Conservation (phyloP, 2,888 invertebrate genomes). For the Hyposoter didymator region DNA sequence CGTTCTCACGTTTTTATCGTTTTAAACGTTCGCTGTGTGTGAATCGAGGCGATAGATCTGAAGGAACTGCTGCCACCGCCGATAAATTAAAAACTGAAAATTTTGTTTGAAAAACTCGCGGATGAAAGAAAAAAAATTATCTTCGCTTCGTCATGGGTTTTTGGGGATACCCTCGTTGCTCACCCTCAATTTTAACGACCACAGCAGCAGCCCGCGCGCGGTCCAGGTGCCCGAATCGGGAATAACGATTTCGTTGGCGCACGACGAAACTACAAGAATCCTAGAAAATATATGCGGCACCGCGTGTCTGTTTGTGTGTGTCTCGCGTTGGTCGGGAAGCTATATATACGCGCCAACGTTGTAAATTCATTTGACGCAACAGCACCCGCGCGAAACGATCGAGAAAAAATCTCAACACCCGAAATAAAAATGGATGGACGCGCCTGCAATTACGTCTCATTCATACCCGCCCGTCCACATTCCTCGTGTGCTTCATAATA, state of each 20-base stretch:
- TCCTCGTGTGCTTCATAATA: slow-evolving; percentile 2
- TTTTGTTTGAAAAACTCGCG: slow-evolving; percentile 11
- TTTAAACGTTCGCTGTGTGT: background rate
- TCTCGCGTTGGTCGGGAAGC: background rate
- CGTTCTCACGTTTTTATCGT: background rate
- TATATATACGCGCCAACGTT: background rate
- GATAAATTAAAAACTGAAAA: background rate
- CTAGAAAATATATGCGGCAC: background rate
- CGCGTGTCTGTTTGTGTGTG: background rate
- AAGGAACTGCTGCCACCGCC: background rate
- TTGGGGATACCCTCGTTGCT: slow-evolving; percentile 2
- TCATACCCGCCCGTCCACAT: slow-evolving; percentile 65
- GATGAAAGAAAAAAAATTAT: slow-evolving; percentile 44
- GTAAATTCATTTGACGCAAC: slow-evolving; percentile 55
- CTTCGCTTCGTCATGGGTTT: slow-evolving; percentile 45
- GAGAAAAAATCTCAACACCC: slow-evolving; percentile 60
- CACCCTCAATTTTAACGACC: slow-evolving; percentile 55
- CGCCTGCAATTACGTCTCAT: slow-evolving; percentile 75
- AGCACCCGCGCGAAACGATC: background rate
- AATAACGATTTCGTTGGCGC: slow-evolving; percentile 33
- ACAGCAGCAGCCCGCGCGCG: slow-evolving; percentile 4
- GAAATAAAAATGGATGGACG: slow-evolving; percentile 77
- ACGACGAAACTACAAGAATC: background rate
- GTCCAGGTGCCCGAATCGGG: slow-evolving; percentile 46
- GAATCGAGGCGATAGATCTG: background rate